phyloP scores from a whole-genome alignment of 2,113 vertebrate species.

The Myanophis thanlyinensis region DNA sequence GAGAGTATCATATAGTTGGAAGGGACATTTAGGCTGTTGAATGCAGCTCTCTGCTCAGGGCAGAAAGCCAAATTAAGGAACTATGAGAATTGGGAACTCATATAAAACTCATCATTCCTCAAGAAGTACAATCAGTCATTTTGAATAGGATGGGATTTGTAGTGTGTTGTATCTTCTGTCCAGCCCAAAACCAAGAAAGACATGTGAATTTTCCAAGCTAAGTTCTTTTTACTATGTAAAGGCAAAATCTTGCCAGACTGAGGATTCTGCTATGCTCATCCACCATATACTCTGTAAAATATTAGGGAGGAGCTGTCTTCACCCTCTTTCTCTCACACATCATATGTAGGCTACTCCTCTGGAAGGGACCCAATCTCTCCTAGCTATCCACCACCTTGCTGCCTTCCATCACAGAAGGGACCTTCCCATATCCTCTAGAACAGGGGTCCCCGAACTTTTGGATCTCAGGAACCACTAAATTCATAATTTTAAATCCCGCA shows the following conservation, averaged over 20 bases:
- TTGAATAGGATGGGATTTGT: not conserved
- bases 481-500: too few relatives aligned
- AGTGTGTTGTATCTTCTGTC: not conserved
- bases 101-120: not conserved
- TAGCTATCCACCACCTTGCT: not conserved
- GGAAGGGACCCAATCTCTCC: not conserved
- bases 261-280: not conserved
- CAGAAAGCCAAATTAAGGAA: not conserved
- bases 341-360: not conserved
- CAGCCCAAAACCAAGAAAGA: not conserved
- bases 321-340: not conserved
- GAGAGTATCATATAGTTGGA: not conserved
- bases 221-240: not conserved
- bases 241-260: not conserved
- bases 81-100: not conserved
- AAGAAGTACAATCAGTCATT: not conserved
- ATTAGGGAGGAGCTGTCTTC: not conserved
- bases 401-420: not conserved
- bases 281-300: not conserved
- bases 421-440: not conserved
- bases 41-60: not conserved
- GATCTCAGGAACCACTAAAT: too few relatives aligned
- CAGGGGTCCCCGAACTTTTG: too few relatives aligned
- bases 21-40: not conserved
- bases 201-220: not conserved